Evolutionary conservation across 2,113 vertebrate genomes (phyloP), one percentile per base, ranked within the genome.

Genomic region (Agelaius tricolor): DNA sequence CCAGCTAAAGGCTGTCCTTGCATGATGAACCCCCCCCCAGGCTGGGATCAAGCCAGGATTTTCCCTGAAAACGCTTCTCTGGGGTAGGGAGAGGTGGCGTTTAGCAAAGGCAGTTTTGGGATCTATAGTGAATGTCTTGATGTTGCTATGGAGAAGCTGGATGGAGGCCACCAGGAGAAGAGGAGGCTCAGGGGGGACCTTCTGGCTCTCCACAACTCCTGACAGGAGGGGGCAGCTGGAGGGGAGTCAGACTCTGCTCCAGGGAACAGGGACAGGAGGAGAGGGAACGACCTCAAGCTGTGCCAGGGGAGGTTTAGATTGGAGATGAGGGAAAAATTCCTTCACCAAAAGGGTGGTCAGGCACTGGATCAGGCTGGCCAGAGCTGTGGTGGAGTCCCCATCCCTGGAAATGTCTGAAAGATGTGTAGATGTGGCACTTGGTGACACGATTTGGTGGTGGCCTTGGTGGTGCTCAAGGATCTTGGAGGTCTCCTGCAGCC

Each of bases 131-230:
- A 15, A 67, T 33, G 39, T 30, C 61, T 81, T 14, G 51, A 43
- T 84, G 93, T 93, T 93, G 84, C 93, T 92, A 87, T 91, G 91
- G 89, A 84, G 84, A 96, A 94, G 84, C 44, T 92, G 89, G 83
- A 80, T 89, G 59, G 68, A 91, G 87, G 59, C 93, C 76, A 88
- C 62, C 49, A 57, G 55, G 67, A 90, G 18, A 13, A 77, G 43
- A 57, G 63, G 57, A 55, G 57, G 35, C 18, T 71, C 49, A 9
- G 47, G 49, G 15, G 46, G 35, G 6, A 3, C 35, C n/a, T 47
- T 22, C 0, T 68, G 20, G 24, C 24, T 75, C 46, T 89, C 28
- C 39, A 46, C 28, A 46, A 2, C 3, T 31, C 61, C 69, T 75
- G 62, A 8, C 61, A 54, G 62, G 78, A 82, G 20, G 13, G 52